Evolutionary conservation across 2,888 invertebrate species (phyloP), one percentile per base, ranked within the genome.

Genomic region (Pyrgus malvae): DNA sequence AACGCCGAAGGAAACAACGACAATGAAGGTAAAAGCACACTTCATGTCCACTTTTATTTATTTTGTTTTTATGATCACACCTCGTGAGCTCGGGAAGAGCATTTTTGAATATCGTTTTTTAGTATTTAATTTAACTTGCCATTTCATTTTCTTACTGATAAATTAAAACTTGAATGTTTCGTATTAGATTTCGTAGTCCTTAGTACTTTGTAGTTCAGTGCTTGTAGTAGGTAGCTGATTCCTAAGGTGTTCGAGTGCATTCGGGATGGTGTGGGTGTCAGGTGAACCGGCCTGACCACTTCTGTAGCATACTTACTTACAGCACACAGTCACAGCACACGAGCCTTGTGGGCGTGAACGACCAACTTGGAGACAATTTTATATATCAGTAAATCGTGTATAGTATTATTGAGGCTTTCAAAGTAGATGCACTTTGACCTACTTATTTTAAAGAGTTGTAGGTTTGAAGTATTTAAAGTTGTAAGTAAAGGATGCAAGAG

Each of bases 1-100:
- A 78, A 78, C 73, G 81, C 78, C 64, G 80, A 81, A 61, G 79
- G 82, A 83, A 90, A 88, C 83, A 82, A 82, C 88, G 87, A 86
- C 81, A 89, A 90, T 87, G 89, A 90, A 90, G 90, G 90, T 90
- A 78, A 69, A 66, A 59, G 60, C 61, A 55, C 56, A 45, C 59
- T 46, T 56, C 49, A 45, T 49, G 31, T 62, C 58, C 51, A 45
- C 37, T 51, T n/a, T 64, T 65, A 64, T 66, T 65, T 68, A 62
- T 67, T 62, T 65, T 64, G 61, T 62, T 60, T 44, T 55, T 46
- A 19, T 23, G 21, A 46, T 42, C 40, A 33, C 31, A 40, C 31
- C 38, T 40, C 31, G 27, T 19, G 31, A 3, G 16, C 27, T 19
- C 14, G 3, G 31, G 12, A 17, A 31, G 23, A 27, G 12, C 46